phyloP scores from a whole-genome alignment of 2,113 vertebrate genomes.

The human region DNA sequence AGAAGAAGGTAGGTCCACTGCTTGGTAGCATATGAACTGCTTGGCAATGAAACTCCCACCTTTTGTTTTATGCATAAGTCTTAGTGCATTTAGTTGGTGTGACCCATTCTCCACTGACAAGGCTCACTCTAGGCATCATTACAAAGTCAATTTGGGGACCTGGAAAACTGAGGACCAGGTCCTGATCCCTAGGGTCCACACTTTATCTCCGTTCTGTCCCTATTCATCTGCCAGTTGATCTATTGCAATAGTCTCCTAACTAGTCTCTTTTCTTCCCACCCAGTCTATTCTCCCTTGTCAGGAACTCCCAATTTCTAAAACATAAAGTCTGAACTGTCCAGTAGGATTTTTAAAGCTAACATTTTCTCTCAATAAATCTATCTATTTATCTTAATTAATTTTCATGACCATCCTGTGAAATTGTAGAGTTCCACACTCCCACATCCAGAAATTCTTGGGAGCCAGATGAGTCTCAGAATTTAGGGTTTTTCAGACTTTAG shows the following conservation, averaged over 20 bases:
- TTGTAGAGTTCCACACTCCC: neutral
- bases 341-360: neutral
- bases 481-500: neutral
- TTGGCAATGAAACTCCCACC: neutral
- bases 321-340: neutral
- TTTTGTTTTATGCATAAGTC: neutral
- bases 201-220: neutral
- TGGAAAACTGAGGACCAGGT: neutral
- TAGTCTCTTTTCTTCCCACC: neutral
- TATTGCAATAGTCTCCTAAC: neutral
- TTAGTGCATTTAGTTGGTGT: neutral
- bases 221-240: neutral
- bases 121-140: neutral
- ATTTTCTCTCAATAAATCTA: neutral
- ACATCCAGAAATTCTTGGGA: neutral
- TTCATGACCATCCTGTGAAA: neutral
- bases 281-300: neutral
- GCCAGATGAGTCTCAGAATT: neutral
- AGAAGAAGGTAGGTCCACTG: neutral
- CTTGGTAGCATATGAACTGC: neutral
- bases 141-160: neutral
- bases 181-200: neutral
- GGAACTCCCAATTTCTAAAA: neutral
- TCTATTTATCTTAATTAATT: neutral
- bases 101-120: neutral